Base-by-base conservation (phyloP, 2,888 invertebrate species). In the Tryphoninae sp. region DNA sequence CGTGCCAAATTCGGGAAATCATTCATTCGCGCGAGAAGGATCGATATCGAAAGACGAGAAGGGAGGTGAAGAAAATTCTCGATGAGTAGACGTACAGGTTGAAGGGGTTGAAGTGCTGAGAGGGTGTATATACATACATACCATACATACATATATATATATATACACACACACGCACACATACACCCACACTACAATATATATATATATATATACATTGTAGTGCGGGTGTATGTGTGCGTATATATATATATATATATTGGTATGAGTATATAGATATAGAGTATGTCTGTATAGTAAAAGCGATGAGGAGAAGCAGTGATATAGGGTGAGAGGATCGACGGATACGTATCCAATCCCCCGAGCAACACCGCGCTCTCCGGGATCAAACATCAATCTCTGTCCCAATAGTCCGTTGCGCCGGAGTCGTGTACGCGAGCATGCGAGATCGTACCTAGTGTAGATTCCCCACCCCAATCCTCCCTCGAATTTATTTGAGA, bases 361-460 rank as follows among this genome's bases (percentile, higher is more conserved):
- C 19, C 53, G 71, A 67, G 67, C 80, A 61, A 76, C 76, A 61
- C 51, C 59, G 65, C 58, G 71, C 71, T 53, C 71, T 53, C 53
- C 67, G 33, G 72, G 80, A 67, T 80, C 76, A 80, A 76, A 76
- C 80, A 80, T 80, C 80, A 80, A 80, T 80, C 80, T 80, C 72
- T 80, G 72, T 80, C 72, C 61, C 80, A 80, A 76, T 71, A 72
- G 76, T 76, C 72, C 71, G 72, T 64, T 26, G 67, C 26, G 65
- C 68, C 45, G 33, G 59, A 80, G 59, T 71, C 53, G 59, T 67
- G 61, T 72, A 59, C 49, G 26, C 78, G 72, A 55, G 55, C 16
- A 55, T 16, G 65, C n/a, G 49, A 26, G 65, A n/a, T 33, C 16
- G 22, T 58, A 58, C 42, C 61, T 64, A 49, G 23, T 42, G 55